Conservation (phyloP, 2,888 invertebrate species). For the Xanthorhoe spadicearia region DNA sequence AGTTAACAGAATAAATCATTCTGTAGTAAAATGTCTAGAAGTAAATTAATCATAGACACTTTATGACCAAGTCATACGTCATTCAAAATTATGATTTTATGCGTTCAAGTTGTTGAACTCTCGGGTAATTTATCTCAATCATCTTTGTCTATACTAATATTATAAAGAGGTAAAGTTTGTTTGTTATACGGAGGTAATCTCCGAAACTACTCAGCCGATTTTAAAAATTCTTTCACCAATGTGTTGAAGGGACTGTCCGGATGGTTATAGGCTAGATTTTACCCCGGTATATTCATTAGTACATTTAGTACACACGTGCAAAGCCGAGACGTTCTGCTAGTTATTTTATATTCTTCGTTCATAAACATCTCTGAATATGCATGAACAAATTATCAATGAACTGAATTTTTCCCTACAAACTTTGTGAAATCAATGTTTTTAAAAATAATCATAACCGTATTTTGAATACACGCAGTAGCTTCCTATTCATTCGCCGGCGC, state of each 20-base stretch:
- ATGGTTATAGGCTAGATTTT: too few species aligned
- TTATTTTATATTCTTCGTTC: not conserved
- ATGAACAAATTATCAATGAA: not conserved
- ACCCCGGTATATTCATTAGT: too few species aligned
- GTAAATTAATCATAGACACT: not conserved
- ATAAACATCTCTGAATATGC: not conserved
- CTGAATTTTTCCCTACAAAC: constrained; percentile 29
- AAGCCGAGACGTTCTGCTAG: too few species aligned
- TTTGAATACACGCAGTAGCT: constrained; percentile 29
- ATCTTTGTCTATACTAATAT: too few species aligned
- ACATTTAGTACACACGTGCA: too few species aligned
- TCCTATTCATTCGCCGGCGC: constrained; percentile 24
- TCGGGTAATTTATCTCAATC: not conserved
- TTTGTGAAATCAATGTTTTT: constrained; percentile 33
- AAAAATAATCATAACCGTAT: constrained; percentile 31
- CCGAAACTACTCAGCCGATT: too few species aligned
- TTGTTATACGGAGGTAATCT: too few species aligned
- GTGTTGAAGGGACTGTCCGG: too few species aligned
- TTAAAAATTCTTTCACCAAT: too few species aligned
- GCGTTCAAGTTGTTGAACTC: not conserved
- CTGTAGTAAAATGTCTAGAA: not conserved
- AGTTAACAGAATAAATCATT: not conserved
- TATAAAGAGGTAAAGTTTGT: too few species aligned
- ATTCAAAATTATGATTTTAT: not conserved
- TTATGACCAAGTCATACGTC: not conserved